Percentiles rank a stretch among this genome's conserved stretches.
These are phyloP conservation scores for Bombus difficillimus DNA, from an alignment of 1,140 invertebrate genomes.

Conservation along the genomic window DNA sequence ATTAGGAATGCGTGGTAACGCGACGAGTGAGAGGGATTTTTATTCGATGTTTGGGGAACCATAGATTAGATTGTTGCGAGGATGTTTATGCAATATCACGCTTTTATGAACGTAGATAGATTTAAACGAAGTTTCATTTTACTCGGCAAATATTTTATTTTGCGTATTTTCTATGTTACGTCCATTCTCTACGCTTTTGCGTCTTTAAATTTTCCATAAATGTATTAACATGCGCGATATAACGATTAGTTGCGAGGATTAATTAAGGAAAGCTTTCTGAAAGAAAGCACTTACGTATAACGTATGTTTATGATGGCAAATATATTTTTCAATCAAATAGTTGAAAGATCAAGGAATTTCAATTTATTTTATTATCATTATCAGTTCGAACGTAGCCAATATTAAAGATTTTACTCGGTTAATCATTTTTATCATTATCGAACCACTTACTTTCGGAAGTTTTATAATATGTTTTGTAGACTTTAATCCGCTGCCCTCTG, in stretches of 20 bases:
- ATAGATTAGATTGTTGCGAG: neutral
- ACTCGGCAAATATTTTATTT: neutral
- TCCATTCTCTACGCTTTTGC: neutral
- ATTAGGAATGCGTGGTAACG: neutral
- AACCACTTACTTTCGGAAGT: neutral
- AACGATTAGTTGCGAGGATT: neutral
- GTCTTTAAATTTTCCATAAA: neutral
- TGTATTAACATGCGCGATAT: too few relatives aligned
- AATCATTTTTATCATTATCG: neutral
- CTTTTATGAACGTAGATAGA: neutral
- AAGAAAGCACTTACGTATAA: too few relatives aligned
- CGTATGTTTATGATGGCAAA: too few relatives aligned
- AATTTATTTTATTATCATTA: too few relatives aligned
- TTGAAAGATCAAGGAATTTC: too few relatives aligned
- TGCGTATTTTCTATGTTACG: neutral
- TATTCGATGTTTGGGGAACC: neutral
- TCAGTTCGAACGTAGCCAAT: too few relatives aligned
- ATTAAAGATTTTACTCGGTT: too few relatives aligned
- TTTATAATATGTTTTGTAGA: neutral
- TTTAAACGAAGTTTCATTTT: neutral
- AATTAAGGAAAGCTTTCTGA: neutral
- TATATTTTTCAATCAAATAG: too few relatives aligned
- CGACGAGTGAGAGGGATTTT: neutral
- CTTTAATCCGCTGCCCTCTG: neutral
- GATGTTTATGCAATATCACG: neutral